Evolutionary conservation across 37 sponge, comb jelly and placozoan genomes (phyloP), one percentile per base, ranked within the genome.

Genomic region (Cliona cf. orientalis): DNA sequence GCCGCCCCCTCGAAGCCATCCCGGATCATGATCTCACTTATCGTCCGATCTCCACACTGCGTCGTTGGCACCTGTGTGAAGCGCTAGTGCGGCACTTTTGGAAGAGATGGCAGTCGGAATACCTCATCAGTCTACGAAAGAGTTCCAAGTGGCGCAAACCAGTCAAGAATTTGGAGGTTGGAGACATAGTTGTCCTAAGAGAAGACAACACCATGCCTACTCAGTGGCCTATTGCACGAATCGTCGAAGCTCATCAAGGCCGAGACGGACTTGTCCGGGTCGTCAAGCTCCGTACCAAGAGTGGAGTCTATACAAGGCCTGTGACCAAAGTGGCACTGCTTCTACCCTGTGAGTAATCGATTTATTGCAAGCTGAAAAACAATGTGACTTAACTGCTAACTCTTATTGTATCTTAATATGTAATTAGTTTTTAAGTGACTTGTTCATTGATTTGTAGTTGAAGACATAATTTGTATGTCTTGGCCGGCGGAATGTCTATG

Each of bases 1-100:
- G 86, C 26, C 29, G 84, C n/a, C 67, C 75, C 22, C 21, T 69
- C 44, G 78, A 56, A 49, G 59, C 61, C 85, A 11, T 83, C 9
- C 67, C 67, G 17, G 42, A 70, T 57, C 82, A 7, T 5, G 65
- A 57, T 36, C 22, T 31, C n/a, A n/a, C 42, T 3, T 68, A 33
- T 25, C 37, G 32, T 58, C 57, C 62, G 3, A 14, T 59, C 41
- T 44, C 23, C 35, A 37, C 45, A 5, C 55, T 64, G 36, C 58
- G 72, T 22, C 70, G 86, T 22, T 76, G 71, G 78, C 70, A 85
- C 34, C 69, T 78, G 5, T 56, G 71, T 59, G 53, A 82, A 60
- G 7, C 26, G 39, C 65, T 83, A 9, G 84, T 83, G 5, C 39
- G 75, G 1, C 84, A 83, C 32, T 83, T 83, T 49, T 83, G 84